phyloP scores from a whole-genome alignment of 2,113 vertebrate species.

The Pelobates fuscus region DNA sequence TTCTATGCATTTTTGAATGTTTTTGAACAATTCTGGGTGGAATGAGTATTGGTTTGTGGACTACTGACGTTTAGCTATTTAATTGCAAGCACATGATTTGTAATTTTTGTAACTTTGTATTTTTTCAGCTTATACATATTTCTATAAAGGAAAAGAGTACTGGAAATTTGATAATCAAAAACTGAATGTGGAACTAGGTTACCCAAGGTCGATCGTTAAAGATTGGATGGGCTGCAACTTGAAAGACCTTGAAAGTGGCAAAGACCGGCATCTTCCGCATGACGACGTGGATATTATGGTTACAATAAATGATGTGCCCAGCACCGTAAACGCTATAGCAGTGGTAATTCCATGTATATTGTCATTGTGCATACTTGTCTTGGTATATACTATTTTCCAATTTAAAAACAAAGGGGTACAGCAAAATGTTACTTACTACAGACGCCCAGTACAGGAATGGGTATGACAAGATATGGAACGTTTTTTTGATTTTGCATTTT shows the following conservation, averaged over 20 bases:
- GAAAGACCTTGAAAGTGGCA: slow-evolving; percentile 87
- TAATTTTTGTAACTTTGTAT: too few species aligned
- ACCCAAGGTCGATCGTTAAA: slow-evolving; percentile 91
- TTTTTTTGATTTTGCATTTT: slow-evolving; percentile 46
- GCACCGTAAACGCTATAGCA: slow-evolving; percentile 93
- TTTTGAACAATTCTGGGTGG: too few species aligned
- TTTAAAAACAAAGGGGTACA: slow-evolving; percentile 97
- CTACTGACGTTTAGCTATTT: too few species aligned
- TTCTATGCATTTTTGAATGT: too few species aligned
- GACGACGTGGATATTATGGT: slow-evolving; percentile 98
- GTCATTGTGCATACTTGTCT: slow-evolving; percentile 94
- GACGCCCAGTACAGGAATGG: slow-evolving; percentile 97
- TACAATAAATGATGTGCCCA: slow-evolving; percentile 90
- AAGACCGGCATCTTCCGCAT: slow-evolving; percentile 84
- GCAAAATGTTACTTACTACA: slow-evolving; percentile 91
- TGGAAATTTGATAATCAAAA: slow-evolving; percentile 99
- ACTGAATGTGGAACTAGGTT: slow-evolving; percentile 90
- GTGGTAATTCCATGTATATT: slow-evolving; percentile 97
- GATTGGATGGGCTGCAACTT: slow-evolving; percentile 99
- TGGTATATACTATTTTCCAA: slow-evolving; percentile 97
- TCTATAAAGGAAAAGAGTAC: slow-evolving; percentile 97
- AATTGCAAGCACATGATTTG: too few species aligned
- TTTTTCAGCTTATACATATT: slow-evolving; percentile 92
- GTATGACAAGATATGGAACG: slow-evolving; percentile 80
- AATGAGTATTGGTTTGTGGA: too few species aligned